phyloP scores from a whole-genome alignment of 2,888 invertebrate genomes.

The Hipparchia sbordonii region DNA sequence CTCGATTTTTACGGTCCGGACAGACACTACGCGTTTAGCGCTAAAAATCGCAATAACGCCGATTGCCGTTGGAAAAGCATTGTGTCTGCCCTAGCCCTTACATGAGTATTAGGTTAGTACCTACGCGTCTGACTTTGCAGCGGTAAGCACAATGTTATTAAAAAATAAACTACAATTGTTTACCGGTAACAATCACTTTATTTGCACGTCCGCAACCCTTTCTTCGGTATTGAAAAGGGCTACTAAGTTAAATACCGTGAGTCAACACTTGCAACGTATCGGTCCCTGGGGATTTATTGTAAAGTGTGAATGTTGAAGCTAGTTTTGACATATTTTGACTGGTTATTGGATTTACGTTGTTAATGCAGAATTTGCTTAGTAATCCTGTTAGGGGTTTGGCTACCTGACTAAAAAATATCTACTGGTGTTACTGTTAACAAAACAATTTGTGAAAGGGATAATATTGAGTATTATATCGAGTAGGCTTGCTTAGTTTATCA shows the following conservation, averaged over 20 bases:
- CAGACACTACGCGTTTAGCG: too few relatives aligned
- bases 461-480: neutral
- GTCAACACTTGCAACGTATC: constrained; percentile 42
- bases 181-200: constrained; percentile 11
- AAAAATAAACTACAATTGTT: constrained; percentile 48
- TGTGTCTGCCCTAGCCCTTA: too few relatives aligned
- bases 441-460: neutral
- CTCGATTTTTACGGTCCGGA: too few relatives aligned
- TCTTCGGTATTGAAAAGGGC: constrained; percentile 54
- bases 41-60: too few relatives aligned
- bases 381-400: constrained; percentile 57
- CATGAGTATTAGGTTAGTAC: too few relatives aligned
- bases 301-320: constrained; percentile 61
- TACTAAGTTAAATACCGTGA: constrained; percentile 52
- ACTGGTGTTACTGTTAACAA: neutral
- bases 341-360: constrained; percentile 57
- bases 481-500: neutral
- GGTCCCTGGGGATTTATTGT: constrained; percentile 58
- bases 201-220: constrained; percentile 56
- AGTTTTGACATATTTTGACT: constrained; percentile 78
- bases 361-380: constrained; percentile 57
- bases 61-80: too few relatives aligned
- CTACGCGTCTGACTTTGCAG: neutral
- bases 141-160: constrained; percentile 22
- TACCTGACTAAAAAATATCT: constrained; percentile 55